These are phyloP conservation scores for Melopsittacus undulatus DNA, from an alignment of 2,797 vertebrate species.

Conservation along the genomic window DNA sequence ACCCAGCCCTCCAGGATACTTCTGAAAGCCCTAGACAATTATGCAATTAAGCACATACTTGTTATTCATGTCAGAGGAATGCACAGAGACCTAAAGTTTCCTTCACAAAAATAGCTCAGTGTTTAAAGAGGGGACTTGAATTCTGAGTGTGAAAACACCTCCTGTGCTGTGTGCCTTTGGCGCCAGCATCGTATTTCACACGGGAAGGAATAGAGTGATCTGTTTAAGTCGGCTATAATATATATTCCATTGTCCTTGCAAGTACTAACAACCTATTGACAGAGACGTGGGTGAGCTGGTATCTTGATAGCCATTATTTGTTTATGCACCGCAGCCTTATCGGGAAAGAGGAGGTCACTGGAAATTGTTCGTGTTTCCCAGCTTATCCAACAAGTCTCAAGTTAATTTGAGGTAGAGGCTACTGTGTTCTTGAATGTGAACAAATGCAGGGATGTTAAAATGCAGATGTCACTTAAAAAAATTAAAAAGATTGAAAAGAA, in stretches of 20 bases:
- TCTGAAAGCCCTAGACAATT: background rate
- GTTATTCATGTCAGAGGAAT: background rate
- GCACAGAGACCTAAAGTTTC: background rate
- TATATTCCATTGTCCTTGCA: background rate
- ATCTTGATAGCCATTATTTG: background rate
- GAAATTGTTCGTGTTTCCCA: background rate
- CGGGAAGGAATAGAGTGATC: background rate
- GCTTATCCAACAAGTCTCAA: background rate
- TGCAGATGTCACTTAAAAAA: background rate
- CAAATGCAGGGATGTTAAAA: background rate
- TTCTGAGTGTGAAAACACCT: background rate
- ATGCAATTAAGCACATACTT: background rate
- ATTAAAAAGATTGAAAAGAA: background rate
- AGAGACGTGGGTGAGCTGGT: background rate
- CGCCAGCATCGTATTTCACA: accelerated
- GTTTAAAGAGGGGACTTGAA: background rate
- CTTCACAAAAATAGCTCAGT: background rate
- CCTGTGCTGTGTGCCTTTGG: background rate
- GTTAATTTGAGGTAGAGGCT: background rate
- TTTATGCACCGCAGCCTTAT: background rate
- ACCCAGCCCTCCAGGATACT: background rate
- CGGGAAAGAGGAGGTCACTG: background rate
- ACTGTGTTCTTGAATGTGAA: accelerated
- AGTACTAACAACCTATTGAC: background rate
- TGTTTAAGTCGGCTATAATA: accelerated